Conservation (phyloP, 2,797 vertebrate genomes). For the Poeciliopsis paucimaculata region DNA sequence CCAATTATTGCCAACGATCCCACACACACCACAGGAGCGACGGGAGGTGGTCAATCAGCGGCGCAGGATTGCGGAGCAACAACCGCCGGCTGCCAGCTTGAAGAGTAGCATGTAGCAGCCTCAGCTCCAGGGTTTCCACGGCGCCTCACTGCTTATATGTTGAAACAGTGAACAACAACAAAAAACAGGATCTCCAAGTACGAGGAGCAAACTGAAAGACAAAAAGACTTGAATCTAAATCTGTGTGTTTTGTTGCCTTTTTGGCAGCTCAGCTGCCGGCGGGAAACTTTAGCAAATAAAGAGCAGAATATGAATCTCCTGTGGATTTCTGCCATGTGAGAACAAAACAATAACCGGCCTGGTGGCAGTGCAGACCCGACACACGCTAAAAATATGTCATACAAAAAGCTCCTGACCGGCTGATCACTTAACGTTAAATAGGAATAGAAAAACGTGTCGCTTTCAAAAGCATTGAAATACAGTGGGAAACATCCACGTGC, state of each 20-base stretch:
- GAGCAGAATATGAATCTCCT: neutral
- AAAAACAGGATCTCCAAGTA: neutral
- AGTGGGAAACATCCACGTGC: neutral
- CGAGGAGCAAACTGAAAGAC: neutral
- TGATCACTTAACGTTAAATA: neutral
- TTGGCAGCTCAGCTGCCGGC: neutral
- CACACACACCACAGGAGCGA: conserved; percentile 5
- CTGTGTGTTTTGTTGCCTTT: neutral
- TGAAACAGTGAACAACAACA: neutral
- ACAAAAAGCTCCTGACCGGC: neutral
- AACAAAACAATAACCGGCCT: neutral
- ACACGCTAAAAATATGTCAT: neutral
- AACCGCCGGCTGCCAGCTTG: neutral
- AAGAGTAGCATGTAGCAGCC: neutral
- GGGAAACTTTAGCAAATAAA: neutral
- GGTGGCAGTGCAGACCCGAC: neutral
- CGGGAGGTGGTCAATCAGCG: neutral
- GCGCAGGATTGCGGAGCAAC: neutral
- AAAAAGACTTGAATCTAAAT: neutral
- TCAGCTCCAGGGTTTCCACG: neutral
- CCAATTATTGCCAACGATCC: conserved; percentile 5
- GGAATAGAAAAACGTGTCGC: neutral
- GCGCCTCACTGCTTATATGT: neutral
- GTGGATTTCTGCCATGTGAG: neutral
- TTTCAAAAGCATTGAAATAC: neutral